Conservation (phyloP, 2,888 invertebrate species). For the Philhelius pedissequus region DNA sequence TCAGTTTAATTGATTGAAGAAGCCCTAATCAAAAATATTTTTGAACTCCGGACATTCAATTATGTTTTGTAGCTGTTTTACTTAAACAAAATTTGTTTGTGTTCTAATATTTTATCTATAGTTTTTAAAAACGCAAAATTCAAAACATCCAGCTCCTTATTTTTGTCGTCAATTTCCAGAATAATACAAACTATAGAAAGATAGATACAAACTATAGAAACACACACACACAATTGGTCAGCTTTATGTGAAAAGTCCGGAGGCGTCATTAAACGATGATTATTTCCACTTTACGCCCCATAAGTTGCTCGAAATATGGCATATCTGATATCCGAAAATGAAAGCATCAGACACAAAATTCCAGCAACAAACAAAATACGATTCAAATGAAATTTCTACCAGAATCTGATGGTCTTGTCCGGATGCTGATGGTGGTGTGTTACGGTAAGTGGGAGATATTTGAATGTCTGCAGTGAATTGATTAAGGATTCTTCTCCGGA, state of each 20-base stretch:
- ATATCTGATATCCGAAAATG: conserved; percentile 21
- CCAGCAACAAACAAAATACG: background rate
- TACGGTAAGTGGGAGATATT: conserved; percentile 27
- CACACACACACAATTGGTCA: background rate
- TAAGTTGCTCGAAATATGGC: conserved; percentile 30
- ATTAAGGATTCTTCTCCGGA: background rate
- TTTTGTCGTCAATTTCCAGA: no score
- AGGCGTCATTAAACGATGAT: conserved; percentile 12
- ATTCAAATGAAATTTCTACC: conserved; percentile 2
- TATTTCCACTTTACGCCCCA: conserved; percentile 24
- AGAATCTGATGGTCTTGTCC: background rate
- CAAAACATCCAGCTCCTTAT: no score
- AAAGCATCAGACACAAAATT: background rate
- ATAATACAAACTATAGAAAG: no score
- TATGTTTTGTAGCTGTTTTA: no score
- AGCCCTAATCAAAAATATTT: no score
- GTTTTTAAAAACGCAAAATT: no score
- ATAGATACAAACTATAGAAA: background rate
- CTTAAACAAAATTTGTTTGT: no score
- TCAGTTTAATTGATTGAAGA: no score
- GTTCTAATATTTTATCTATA: no score
- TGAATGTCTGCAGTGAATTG: conserved; percentile 42
- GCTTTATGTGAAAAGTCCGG: background rate
- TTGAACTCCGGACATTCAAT: no score
- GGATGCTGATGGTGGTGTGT: background rate